A percentile compares a stretch with the other conserved stretches of the same genome.
These are phyloP conservation scores for Drosophila tropicalis DNA, from an alignment of 1,140 invertebrate genomes.

Conservation along the genomic window DNA sequence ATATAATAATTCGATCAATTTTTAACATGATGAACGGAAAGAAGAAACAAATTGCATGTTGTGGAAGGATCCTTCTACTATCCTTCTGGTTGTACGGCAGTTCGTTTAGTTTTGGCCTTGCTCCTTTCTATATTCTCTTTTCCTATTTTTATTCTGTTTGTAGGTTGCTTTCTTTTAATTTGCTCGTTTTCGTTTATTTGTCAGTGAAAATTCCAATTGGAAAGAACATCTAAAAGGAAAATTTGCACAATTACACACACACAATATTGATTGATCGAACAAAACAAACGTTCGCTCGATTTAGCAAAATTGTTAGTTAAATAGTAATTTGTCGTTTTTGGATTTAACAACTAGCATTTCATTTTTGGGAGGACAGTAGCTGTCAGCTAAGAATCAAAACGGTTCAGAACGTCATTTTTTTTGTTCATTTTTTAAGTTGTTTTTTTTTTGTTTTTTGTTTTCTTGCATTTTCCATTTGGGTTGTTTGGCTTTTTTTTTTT, in stretches of 20 bases:
- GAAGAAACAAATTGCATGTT: not conserved
- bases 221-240: slow-evolving; percentile 69
- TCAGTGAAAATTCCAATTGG: slow-evolving; percentile 34
- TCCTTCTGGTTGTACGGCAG: not conserved
- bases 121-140: slow-evolving; percentile 15
- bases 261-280: slow-evolving; percentile 41
- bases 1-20: not conserved
- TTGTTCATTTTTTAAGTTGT: slow-evolving; percentile 27
- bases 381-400: slow-evolving; percentile 69
- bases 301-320: slow-evolving; percentile 2
- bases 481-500: not conserved
- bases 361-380: slow-evolving; percentile 64
- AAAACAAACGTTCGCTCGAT: not conserved
- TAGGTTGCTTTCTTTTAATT: slow-evolving; percentile 22
- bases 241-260: slow-evolving; percentile 71
- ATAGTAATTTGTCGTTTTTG: slow-evolving; percentile 41
- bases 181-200: not conserved
- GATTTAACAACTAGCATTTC: slow-evolving; percentile 70
- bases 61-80: no score
- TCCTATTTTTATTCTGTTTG: slow-evolving; percentile 8
- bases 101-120: slow-evolving; percentile 1
- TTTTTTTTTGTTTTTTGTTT: not conserved
- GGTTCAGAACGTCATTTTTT: slow-evolving; percentile 51
- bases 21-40: no score
- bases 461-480: not conserved